Conservation (phyloP, 2,888 invertebrate genomes). For the Rhorus exstirpatorius region DNA sequence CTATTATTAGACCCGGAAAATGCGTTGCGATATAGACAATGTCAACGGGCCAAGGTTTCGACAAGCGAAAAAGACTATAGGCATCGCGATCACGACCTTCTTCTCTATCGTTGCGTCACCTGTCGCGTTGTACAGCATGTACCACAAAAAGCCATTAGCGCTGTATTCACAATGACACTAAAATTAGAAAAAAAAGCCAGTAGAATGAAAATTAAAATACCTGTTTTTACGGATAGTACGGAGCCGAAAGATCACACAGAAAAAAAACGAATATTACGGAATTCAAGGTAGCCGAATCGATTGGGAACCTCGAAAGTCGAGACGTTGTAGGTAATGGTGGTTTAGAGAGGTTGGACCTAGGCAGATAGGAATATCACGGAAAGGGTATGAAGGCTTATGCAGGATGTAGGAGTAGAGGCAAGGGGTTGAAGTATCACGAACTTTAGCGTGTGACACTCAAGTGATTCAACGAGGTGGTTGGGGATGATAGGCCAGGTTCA, state of each 20-base stretch:
- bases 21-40: constrained; percentile 45
- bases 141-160: background rate
- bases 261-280: background rate
- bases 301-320: constrained; percentile 21
- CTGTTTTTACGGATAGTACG: constrained; percentile 2
- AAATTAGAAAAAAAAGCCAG: background rate
- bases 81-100: constrained; percentile 59
- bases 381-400: constrained; percentile 7
- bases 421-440: constrained; percentile 43
- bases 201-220: constrained; percentile 7
- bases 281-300: constrained; percentile 26
- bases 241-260: background rate
- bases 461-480: constrained; percentile 31
- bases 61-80: constrained; percentile 45
- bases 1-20: constrained; percentile 68
- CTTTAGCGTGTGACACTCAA: constrained; percentile 55
- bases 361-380: constrained; percentile 17
- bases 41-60: constrained; percentile 66
- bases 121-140: constrained; percentile 17
- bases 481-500: constrained; percentile 24
- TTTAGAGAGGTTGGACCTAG: constrained; percentile 11
- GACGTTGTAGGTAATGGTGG: constrained; percentile 18
- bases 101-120: constrained; percentile 57
- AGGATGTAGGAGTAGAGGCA: background rate
- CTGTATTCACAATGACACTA: background rate